Evolutionary conservation across 1,140 invertebrate genomes (phyloP).

Genomic region (Tetragonula clypearis): DNA sequence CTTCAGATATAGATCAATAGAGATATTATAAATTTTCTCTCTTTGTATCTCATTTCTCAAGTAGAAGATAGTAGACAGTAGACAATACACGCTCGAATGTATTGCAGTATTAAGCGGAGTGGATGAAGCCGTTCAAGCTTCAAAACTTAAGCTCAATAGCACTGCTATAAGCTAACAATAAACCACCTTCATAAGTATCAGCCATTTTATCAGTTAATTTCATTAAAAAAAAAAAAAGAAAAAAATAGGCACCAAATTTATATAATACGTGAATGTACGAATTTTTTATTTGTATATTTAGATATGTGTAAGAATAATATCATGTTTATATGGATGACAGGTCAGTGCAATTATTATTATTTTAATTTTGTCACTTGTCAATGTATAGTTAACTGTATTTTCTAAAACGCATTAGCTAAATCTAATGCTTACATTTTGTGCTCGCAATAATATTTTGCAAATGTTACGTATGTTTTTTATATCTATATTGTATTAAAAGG

Average conservation of each 20-base stretch:
- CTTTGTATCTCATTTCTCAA: background rate
- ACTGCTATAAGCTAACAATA: background rate
- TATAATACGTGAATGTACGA: conserved; percentile 25
- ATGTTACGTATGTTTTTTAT: background rate
- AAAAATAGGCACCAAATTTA: conserved; percentile 34
- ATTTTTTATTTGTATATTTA: conserved; percentile 2
- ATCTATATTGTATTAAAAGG: background rate
- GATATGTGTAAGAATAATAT: background rate
- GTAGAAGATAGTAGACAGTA: background rate
- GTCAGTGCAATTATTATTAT: conserved; percentile 21
- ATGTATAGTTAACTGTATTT: conserved; percentile 12
- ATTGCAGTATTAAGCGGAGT: background rate
- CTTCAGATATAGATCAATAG: background rate
- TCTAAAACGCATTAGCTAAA: conserved; percentile 14
- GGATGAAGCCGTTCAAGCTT: background rate
- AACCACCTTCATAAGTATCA: conserved; percentile 26
- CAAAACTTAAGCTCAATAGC: background rate
- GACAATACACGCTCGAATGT: background rate
- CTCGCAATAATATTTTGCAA: background rate
- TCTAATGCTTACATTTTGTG: background rate
- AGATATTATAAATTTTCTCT: background rate
- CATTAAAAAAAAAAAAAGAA: conserved; percentile 21
- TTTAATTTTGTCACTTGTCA: conserved; percentile 9
- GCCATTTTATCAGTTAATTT: conserved; percentile 53
- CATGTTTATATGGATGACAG: background rate